Percentiles rank a stretch among this genome's conserved stretches.
These are phyloP conservation scores for Chlorodrepanis virens DNA, from an alignment of 2,113 vertebrate genomes.

Conservation along the genomic window DNA sequence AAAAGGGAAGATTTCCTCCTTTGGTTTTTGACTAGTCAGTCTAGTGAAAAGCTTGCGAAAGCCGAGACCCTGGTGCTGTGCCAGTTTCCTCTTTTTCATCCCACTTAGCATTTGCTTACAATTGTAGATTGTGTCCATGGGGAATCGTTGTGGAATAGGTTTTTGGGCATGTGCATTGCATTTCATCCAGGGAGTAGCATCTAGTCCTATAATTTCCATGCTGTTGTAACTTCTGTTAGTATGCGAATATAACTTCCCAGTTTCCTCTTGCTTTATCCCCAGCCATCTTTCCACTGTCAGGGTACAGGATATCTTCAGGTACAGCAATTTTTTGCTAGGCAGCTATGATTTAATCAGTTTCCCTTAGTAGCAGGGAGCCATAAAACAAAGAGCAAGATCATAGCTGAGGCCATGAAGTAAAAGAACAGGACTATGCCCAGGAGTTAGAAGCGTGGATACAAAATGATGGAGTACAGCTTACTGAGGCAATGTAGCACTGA, in stretches of 20 bases:
- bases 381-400: neutral
- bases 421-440: neutral
- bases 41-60: too few relatives aligned
- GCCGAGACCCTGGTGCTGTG: rapidly evolving
- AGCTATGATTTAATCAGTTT: neutral
- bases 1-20: neutral
- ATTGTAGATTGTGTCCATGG: neutral
- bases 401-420: neutral
- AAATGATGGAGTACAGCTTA: neutral
- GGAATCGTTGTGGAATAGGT: neutral
- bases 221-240: neutral
- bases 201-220: neutral
- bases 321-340: neutral
- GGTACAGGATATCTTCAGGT: neutral
- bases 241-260: neutral
- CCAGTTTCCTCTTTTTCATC: neutral
- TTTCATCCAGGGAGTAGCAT: neutral
- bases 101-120: neutral
- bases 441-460: neutral
- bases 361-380: neutral
- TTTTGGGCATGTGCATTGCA: neutral
- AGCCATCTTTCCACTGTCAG: neutral
- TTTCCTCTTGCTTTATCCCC: neutral
- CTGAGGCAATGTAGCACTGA: neutral
- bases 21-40: neutral